phyloP scores from a whole-genome alignment of 2,797 vertebrate genomes.

The Micromesistius poutassou region DNA sequence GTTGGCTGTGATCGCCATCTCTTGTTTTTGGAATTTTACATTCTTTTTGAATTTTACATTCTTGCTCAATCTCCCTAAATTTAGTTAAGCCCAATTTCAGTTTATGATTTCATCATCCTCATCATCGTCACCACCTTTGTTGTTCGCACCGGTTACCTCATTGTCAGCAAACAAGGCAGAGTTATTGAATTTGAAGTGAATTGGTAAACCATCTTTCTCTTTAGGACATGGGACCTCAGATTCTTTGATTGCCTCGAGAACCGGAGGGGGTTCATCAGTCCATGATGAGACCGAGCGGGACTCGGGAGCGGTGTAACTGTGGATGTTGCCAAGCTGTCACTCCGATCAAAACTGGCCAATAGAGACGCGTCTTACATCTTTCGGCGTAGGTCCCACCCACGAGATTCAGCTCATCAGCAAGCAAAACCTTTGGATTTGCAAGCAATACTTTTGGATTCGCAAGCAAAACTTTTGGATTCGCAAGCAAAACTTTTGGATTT shows the following conservation, averaged over 20 bases:
- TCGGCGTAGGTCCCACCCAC: too few species aligned
- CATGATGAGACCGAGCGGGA: too few species aligned
- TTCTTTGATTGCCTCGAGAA: constrained; percentile 40
- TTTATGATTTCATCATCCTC: constrained; percentile 5
- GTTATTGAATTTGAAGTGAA: constrained; percentile 66
- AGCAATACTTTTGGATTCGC: too few species aligned
- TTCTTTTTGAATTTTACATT: too few species aligned
- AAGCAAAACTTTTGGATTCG: too few species aligned
- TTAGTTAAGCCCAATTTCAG: constrained; percentile 22
- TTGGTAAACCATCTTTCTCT: constrained; percentile 21
- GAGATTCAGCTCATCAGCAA: too few species aligned
- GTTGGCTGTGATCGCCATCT: constrained; percentile 35
- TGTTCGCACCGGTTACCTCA: background rate
- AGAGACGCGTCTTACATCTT: too few species aligned
- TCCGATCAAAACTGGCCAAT: too few species aligned
- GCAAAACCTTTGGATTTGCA: too few species aligned
- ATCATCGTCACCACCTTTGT: background rate
- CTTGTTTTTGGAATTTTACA: background rate
- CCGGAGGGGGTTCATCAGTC: constrained; percentile 35
- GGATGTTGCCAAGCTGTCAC: too few species aligned
- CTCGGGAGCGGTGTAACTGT: too few species aligned
- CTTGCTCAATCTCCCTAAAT: constrained; percentile 32
- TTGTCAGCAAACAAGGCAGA: constrained; percentile 32
- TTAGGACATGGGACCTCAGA: constrained; percentile 43
- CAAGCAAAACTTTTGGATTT: too few species aligned